These are phyloP conservation scores for Alaudala cheleensis DNA, from an alignment of 2,113 vertebrate genomes.

Conservation along the genomic window DNA sequence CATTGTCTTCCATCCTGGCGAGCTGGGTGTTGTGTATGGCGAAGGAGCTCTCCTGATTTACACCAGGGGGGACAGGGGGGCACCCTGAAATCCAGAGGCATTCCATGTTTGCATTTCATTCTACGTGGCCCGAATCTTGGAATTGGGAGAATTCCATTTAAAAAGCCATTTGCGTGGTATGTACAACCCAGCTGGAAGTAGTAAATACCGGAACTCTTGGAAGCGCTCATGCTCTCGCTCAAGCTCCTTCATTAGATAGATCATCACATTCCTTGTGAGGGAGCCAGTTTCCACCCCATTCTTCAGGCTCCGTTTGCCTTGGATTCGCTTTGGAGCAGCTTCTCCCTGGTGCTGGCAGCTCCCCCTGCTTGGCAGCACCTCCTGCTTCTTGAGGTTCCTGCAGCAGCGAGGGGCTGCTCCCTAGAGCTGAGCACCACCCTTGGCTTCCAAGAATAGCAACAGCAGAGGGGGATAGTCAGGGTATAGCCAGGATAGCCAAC, in stretches of 20 bases:
- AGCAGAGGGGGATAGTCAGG: background rate
- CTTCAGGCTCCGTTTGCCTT: slow-evolving; percentile 54
- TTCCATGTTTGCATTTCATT: background rate
- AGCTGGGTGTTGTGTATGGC: background rate
- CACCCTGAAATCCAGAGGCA: background rate
- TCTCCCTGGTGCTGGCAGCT: background rate
- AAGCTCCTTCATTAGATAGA: slow-evolving; percentile 44
- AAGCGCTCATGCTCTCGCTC: slow-evolving; percentile 4
- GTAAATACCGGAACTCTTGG: slow-evolving; percentile 63
- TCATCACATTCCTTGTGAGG: slow-evolving; percentile 56
- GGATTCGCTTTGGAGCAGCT: slow-evolving; percentile 2
- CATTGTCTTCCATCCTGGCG: background rate
- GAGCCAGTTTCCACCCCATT: slow-evolving; percentile 57
- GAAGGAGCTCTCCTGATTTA: background rate
- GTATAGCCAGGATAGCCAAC: background rate
- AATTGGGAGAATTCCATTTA: slow-evolving; percentile 44
- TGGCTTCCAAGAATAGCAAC: background rate
- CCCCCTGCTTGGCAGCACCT: background rate
- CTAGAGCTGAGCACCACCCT: background rate
- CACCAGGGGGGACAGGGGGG: background rate
- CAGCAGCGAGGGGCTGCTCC: background rate
- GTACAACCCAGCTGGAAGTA: slow-evolving; percentile 62
- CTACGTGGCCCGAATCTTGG: background rate
- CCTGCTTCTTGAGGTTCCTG: background rate
- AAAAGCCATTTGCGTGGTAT: slow-evolving; percentile 59